Conservation (phyloP, 1,140 invertebrate species). For the Aphidius gifuensis region DNA sequence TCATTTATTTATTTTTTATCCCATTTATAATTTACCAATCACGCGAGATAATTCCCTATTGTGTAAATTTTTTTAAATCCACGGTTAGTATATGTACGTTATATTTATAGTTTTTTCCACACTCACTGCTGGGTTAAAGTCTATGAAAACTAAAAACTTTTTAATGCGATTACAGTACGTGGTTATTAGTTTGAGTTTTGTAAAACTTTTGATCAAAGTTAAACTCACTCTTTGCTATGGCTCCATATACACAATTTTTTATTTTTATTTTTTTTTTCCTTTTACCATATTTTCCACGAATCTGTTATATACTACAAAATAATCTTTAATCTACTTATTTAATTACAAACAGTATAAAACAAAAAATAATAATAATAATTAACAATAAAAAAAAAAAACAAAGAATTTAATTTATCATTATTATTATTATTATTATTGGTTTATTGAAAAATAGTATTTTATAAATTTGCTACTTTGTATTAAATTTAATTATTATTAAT, state of each 20-base stretch:
- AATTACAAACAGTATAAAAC: no score
- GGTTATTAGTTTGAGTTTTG: slow-evolving; percentile 22
- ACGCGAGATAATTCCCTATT: no score
- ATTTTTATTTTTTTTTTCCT: neutral
- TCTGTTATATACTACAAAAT: no score
- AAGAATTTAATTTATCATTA: no score
- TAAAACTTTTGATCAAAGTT: slow-evolving; percentile 11
- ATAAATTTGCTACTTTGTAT: no score
- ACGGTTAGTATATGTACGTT: neutral
- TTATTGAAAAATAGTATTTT: no score
- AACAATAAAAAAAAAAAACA: no score
- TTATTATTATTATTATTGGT: no score
- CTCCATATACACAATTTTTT: neutral
- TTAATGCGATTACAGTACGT: slow-evolving; percentile 22
- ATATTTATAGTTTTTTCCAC: slow-evolving; percentile 6
- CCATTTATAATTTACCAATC: neutral
- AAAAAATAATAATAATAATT: no score
- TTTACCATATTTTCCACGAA: slow-evolving; percentile 6
- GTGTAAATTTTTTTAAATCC: neutral
- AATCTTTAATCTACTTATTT: no score
- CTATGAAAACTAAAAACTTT: slow-evolving; percentile 15
- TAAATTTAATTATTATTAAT: no score
- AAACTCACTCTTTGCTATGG: neutral
- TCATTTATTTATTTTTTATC: neutral
- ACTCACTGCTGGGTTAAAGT: neutral